phyloP scores from a whole-genome alignment of 2,797 vertebrate species.

The Hybognathus amarus region DNA sequence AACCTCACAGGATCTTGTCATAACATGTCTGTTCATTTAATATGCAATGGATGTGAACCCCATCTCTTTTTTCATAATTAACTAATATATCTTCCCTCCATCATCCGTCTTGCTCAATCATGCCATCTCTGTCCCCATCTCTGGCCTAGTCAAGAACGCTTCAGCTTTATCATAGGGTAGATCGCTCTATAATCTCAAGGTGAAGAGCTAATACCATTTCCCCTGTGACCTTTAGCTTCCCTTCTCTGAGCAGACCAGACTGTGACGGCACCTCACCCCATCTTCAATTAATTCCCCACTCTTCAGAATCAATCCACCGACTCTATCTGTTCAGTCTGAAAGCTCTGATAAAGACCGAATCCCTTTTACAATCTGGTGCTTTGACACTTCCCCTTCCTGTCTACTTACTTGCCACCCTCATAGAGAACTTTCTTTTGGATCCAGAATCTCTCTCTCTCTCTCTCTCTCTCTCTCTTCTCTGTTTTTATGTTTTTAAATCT shows the following conservation, averaged over 20 bases:
- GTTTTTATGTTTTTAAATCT: too few species aligned
- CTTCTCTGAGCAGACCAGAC: constrained; percentile 24
- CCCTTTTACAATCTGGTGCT: constrained; percentile 49
- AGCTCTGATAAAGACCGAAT: constrained; percentile 48
- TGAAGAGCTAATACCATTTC: constrained; percentile 50
- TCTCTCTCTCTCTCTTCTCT: not conserved
- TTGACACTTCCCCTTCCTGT: constrained; percentile 45
- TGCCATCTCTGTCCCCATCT: not conserved
- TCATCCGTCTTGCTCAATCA: not conserved
- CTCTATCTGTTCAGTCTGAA: constrained; percentile 43
- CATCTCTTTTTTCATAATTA: not conserved
- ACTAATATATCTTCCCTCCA: constrained; percentile 15
- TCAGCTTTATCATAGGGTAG: constrained; percentile 45
- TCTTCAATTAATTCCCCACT: constrained; percentile 55
- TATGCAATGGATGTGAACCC: not conserved
- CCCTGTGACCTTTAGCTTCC: constrained; percentile 50
- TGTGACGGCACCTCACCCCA: constrained; percentile 31
- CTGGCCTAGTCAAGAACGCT: not conserved
- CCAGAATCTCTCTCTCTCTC: not conserved
- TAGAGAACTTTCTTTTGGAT: not conserved
- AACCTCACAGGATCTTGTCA: constrained; percentile 10
- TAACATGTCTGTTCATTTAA: constrained; percentile 17
- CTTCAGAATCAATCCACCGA: constrained; percentile 54
- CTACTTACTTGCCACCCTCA: constrained; percentile 12
- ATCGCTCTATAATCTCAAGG: constrained; percentile 54